Conservation (phyloP, 2,888 invertebrate species). For the Prosopocoilus inquinatus region DNA sequence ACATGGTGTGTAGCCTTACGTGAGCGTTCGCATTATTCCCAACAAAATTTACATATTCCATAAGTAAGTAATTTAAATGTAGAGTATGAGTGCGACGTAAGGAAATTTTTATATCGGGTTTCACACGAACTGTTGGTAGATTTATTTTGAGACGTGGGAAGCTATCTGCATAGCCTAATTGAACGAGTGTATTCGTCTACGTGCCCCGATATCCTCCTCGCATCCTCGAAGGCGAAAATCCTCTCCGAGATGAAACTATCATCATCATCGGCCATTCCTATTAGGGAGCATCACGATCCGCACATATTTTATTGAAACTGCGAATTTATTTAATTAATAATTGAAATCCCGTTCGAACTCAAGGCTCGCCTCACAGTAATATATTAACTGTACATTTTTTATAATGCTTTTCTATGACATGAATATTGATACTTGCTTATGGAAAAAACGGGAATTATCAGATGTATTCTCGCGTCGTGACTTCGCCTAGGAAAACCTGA, state of each 20-base stretch:
- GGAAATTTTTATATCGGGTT: neutral
- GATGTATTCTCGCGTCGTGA: no score
- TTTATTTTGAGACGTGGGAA: slow-evolving; percentile 1
- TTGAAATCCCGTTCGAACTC: no score
- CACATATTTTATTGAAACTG: neutral
- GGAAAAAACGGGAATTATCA: no score
- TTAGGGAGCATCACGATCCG: neutral
- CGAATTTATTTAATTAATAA: no score
- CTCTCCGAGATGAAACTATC: no score
- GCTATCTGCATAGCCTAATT: neutral
- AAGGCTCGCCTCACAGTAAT: no score
- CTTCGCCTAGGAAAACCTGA: no score
- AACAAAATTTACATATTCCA: neutral
- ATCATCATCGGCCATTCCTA: neutral
- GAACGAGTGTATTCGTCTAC: neutral
- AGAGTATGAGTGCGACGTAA: neutral
- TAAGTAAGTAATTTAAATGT: neutral
- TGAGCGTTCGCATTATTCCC: neutral
- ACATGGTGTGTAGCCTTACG: no score
- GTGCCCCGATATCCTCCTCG: neutral
- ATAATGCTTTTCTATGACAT: no score
- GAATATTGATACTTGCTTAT: no score
- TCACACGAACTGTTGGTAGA: neutral
- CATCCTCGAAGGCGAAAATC: no score
- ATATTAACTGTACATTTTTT: no score